Conservation (phyloP, 2,888 invertebrate genomes). For the Tetramorium bicarinatum region DNA sequence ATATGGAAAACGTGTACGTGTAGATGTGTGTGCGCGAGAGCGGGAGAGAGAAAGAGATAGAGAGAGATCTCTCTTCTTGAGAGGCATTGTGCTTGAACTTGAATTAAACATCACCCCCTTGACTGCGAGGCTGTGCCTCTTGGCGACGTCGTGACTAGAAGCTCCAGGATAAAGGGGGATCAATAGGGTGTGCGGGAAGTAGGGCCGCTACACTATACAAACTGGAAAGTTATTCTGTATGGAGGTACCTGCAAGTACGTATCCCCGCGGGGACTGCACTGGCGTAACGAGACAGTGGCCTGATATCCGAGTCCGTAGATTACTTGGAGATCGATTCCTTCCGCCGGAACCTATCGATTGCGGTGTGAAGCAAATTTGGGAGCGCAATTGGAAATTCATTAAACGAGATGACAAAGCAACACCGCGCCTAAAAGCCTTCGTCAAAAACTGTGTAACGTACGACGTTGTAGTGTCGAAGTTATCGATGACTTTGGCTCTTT, state of each 20-base stretch:
- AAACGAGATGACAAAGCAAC: not conserved
- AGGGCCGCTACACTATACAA: constrained; percentile 77
- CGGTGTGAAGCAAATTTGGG: constrained; percentile 3
- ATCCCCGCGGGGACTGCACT: constrained; percentile 71
- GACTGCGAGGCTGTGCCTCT: constrained; percentile 77
- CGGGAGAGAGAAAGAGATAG: constrained; percentile 21
- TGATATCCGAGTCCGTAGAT: constrained; percentile 58
- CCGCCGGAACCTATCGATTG: constrained; percentile 20
- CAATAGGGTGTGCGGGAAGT: constrained; percentile 77
- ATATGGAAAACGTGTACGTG: constrained; percentile 71
- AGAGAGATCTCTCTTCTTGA: constrained; percentile 68
- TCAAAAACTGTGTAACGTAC: not conserved
- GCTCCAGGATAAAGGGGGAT: constrained; percentile 77
- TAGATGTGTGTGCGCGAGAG: constrained; percentile 28
- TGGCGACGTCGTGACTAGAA: constrained; percentile 80
- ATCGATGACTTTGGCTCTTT: not conserved
- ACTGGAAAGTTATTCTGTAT: constrained; percentile 75
- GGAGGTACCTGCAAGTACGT: constrained; percentile 63
- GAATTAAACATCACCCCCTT: constrained; percentile 79
- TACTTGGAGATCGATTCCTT: constrained; percentile 49
- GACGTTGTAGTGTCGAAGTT: not conserved
- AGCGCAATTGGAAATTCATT: not conserved
- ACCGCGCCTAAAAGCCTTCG: too few species aligned
- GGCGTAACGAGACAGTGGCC: constrained; percentile 69
- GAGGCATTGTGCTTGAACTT: constrained; percentile 79